Evolutionary conservation across 2,113 vertebrate species (phyloP).

Genomic region (Tretioscincus oriximinensis): DNA sequence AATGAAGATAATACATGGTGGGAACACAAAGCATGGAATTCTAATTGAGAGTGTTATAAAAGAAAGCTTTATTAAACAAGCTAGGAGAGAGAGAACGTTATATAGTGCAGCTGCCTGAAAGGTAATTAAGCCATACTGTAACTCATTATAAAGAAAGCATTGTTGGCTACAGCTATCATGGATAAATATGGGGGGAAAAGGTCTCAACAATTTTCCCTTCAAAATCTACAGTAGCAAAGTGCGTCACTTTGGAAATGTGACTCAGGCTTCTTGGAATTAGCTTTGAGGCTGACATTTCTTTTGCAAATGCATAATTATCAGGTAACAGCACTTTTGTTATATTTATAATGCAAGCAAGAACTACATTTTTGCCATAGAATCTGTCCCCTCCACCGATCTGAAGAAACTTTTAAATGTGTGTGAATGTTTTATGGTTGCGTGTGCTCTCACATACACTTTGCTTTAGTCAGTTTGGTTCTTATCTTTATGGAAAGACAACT

Average conservation of each 20-base stretch:
- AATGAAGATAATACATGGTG: constrained; percentile 50
- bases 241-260: not conserved
- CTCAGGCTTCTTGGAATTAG: not conserved
- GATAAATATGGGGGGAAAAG: constrained; percentile 8
- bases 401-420: constrained; percentile 17
- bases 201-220: not conserved
- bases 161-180: constrained; percentile 11
- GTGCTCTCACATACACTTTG: not conserved
- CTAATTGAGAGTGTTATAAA: constrained; percentile 30
- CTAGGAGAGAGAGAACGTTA: constrained; percentile 25
- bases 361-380: constrained; percentile 6
- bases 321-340: not conserved
- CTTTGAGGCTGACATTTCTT: accelerated
- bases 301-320: not conserved
- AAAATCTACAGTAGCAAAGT: constrained; percentile 5
- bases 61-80: constrained; percentile 35
- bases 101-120: constrained; percentile 29
- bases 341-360: constrained; percentile 14
- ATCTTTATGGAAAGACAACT: no score
- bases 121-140: constrained; percentile 30
- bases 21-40: constrained; percentile 27
- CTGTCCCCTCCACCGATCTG: not conserved
- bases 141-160: constrained; percentile 33
- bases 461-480: not conserved
- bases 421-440: no score